Evolutionary conservation across 2,113 vertebrate genomes (phyloP), one percentile per base, ranked within the genome.

Genomic region (Scalopus aquaticus): DNA sequence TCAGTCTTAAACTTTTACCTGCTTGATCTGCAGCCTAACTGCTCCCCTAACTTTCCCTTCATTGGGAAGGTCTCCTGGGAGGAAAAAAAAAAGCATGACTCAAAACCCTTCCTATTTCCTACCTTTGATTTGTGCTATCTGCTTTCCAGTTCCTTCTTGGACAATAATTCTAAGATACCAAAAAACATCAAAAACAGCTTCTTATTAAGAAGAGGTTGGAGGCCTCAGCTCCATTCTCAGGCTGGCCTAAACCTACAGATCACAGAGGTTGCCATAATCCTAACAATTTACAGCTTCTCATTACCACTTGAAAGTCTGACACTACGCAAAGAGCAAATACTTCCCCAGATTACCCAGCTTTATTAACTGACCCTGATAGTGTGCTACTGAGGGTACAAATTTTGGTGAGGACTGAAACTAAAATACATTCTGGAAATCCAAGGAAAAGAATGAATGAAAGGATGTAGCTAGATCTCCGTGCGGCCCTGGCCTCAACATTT

Each of bases 121-220:
- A n/a, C 28, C 60, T 85, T 94, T 89, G 7, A 74, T 69, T 82
- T 93, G 28, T 5, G 67, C 32, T 82, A 44, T 62, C 64, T 67
- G 5, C 56, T 44, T 67, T 24, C 4, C 37, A 73, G 37, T 54
- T 90, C 46, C 28, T 79, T 83, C 51, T 49, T 22, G 3, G 56
- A 35, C n/a, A 95, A 88, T 76, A 56, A 74, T 60, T 81, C 39
- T 85, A 81, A 73, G 16, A 28, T 78, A 64, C 77, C 20, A 84
- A 82, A 92, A 82, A 93, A 54, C 24, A 93, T 30, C 4, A 82
- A 92, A 82, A 93, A 54, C 24, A 93, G n/a, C 4, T 80, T 82
- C 77, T 73, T 19, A 42, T 86, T 46, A 86, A 86, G 46, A 69
- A 88, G 62, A 86, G 5, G 0, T 30, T 90, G 80, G 70, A 91